Conservation (phyloP, 2,113 vertebrate species). For the Epinephelus cyanopodus region DNA sequence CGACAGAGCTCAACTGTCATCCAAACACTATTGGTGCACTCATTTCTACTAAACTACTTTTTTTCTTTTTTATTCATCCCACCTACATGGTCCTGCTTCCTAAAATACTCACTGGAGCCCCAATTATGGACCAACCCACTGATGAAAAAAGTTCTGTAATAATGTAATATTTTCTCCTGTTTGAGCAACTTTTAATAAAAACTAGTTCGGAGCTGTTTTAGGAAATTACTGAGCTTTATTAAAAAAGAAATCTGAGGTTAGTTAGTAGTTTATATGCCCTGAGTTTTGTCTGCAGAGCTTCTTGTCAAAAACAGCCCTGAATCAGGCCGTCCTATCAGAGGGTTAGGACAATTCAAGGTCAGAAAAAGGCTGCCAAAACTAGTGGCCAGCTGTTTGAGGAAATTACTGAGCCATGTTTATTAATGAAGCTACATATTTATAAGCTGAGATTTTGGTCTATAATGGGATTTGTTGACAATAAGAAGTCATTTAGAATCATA, state of each 20-base stretch:
- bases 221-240: too few species aligned
- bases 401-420: too few species aligned
- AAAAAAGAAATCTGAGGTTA: too few species aligned
- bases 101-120: too few species aligned
- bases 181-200: too few species aligned
- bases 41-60: too few species aligned
- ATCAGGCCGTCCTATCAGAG: neutral
- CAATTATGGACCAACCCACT: too few species aligned
- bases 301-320: neutral
- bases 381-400: too few species aligned
- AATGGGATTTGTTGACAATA: neutral
- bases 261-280: too few species aligned
- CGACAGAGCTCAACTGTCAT: neutral
- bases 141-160: neutral
- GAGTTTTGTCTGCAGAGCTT: neutral
- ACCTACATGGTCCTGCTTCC: neutral
- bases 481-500: neutral
- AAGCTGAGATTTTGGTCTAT: neutral
- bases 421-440: too few species aligned
- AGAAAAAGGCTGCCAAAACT: neutral
- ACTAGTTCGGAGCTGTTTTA: too few species aligned
- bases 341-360: neutral
- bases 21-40: neutral
- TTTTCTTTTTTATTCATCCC: neutral
- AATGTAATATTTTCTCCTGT: too few species aligned